Evolutionary conservation across 2,113 vertebrate species (phyloP), one percentile per base, ranked within the genome.

Genomic region (Rhinichthys klamathensis): DNA sequence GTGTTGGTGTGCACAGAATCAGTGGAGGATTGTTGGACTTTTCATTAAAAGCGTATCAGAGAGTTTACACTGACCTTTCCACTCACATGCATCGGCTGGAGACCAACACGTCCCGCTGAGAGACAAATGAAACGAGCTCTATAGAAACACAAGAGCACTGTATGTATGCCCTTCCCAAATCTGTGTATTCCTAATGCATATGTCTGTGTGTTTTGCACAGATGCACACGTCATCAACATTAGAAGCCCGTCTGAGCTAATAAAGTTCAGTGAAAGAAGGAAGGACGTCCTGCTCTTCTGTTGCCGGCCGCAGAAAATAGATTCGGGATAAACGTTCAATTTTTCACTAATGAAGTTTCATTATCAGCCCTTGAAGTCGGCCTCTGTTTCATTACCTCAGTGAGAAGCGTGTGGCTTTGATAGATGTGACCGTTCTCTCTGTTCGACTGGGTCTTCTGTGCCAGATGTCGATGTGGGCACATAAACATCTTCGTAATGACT

Each of bases 41-140:
- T 81, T 81, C 60, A 67, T 81, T 81, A 81, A 81, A 81, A 65
- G 23, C 2, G 41, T 32, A 81, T 81, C 79, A 81, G 25, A 65
- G 41, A 10, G 2, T 46, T 49, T 81, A 21, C 79, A 46, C 5
- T 46, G 61, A 81, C 79, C 79, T 81, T 81, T 63, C 38, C 61
- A 67, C 61, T 46, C 79, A 61, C 54, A 44, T 44, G 25, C 76
- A 18, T 38, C 35, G 0, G 32, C 49, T 58, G 75, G 51, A 77
- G 75, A 58, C 76, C 54, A 9, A 61, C 76, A 41, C n/a, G 75
- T 35, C 51, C 41, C 7, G 3, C 76, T 61, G 76, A 79, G 54
- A 61, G 56, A 23, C 54, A 54, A 79, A 61, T 41, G 72, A 74
- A 79, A 41, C 4, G 27, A 58, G 30, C 3, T 0, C 75, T 56